These are phyloP conservation scores for Empis stercorea DNA, from an alignment of 2,888 invertebrate species.

Conservation along the genomic window DNA sequence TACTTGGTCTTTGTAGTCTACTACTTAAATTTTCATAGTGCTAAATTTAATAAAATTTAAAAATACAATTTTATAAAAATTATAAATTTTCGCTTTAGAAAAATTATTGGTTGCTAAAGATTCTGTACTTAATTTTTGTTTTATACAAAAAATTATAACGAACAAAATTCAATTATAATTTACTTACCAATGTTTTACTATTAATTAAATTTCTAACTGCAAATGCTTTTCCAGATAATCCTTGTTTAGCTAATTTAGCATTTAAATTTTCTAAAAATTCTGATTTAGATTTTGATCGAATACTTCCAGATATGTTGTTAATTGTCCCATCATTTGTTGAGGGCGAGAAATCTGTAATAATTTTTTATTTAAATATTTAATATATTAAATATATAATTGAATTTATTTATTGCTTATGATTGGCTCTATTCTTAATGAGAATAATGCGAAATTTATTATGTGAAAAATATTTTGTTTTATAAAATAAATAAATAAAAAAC, in stretches of 20 bases:
- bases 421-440: neutral
- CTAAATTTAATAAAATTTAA: neutral
- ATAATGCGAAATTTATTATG: too few relatives aligned
- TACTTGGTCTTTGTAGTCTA: conserved; percentile 1
- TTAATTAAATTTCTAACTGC: conserved; percentile 61
- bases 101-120: too few relatives aligned
- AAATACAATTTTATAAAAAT: too few relatives aligned
- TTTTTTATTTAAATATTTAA: neutral
- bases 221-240: conserved; percentile 46
- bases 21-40: neutral
- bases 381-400: neutral
- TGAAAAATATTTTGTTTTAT: too few relatives aligned
- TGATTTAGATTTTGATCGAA: conserved; percentile 38
- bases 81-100: too few relatives aligned
- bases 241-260: conserved; percentile 58
- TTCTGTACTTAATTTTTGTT: too few relatives aligned
- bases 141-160: too few relatives aligned
- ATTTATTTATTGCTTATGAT: neutral
- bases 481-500: neutral
- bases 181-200: conserved; percentile 52
- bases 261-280: conserved; percentile 70
- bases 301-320: conserved; percentile 35
- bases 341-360: conserved; percentile 12
- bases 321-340: conserved; percentile 28
- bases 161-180: too few relatives aligned